Percentiles rank a stretch among this genome's conserved stretches.
Conservation (phyloP, 2,888 invertebrate genomes). For the Dermolepida albohirtum region DNA sequence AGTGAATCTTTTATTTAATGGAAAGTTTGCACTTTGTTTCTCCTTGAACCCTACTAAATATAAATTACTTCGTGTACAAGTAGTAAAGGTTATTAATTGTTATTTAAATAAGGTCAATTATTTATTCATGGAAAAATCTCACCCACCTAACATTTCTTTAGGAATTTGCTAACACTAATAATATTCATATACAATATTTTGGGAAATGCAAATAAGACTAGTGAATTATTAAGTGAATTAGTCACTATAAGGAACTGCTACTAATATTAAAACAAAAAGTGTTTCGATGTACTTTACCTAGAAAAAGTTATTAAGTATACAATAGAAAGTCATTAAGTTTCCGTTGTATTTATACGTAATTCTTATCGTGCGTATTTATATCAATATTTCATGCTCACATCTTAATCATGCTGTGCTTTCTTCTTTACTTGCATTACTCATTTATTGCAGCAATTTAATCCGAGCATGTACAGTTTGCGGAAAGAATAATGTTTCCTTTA, state of each 20-base stretch:
- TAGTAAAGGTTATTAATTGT: slow-evolving; percentile 20
- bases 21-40: background rate
- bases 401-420: too few species aligned
- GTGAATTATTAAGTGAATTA: slow-evolving; percentile 16
- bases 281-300: background rate
- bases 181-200: too few species aligned
- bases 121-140: slow-evolving; percentile 34
- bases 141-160: slow-evolving; percentile 7
- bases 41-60: slow-evolving; percentile 11
- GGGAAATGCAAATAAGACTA: slow-evolving; percentile 15
- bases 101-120: slow-evolving; percentile 30
- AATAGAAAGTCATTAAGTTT: too few species aligned
- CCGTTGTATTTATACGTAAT: too few species aligned
- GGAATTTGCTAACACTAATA: background rate
- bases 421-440: too few species aligned
- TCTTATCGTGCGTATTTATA: too few species aligned
- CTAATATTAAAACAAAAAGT: slow-evolving; percentile 5
- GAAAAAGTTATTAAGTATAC: too few species aligned
- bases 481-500: too few species aligned
- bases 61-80: slow-evolving; percentile 26
- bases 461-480: too few species aligned
- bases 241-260: slow-evolving; percentile 6
- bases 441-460: too few species aligned
- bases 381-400: too few species aligned
- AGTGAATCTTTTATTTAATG: too few species aligned